These are phyloP conservation scores for Drosophila mulleri DNA, from an alignment of 2,888 invertebrate species.

Conservation along the genomic window DNA sequence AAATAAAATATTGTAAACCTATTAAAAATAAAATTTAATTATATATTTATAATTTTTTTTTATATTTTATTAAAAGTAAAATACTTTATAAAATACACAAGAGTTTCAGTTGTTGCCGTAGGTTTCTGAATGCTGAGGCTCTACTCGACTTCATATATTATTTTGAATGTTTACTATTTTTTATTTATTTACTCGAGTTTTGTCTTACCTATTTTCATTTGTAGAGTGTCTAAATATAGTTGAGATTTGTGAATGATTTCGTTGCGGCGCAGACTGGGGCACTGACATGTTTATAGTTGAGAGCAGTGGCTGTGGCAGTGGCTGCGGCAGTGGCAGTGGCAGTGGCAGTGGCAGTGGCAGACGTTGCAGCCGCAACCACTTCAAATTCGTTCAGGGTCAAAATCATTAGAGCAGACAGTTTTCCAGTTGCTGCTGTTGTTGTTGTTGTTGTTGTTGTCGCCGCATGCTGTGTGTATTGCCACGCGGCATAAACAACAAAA, in stretches of 20 bases:
- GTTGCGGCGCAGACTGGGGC: conserved; percentile 11
- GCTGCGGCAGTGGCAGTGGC: conserved; percentile 20
- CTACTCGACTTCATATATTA: not conserved
- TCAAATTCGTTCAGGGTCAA: conserved; percentile 80
- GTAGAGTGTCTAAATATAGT: conserved; percentile 47
- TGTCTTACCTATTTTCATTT: not conserved
- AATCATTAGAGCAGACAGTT: conserved; percentile 70
- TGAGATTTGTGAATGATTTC: conserved; percentile 12
- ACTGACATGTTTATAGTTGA: conserved; percentile 59
- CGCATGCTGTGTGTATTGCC: conserved; percentile 59
- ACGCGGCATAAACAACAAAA: conserved; percentile 61
- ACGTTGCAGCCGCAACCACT: conserved; percentile 57
- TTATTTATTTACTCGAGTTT: not conserved
- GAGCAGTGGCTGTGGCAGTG: conserved; percentile 14
- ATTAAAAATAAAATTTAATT: too few species aligned
- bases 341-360: conserved; percentile 27
- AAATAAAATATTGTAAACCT: too few species aligned
- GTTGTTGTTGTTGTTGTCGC: conserved; percentile 29
- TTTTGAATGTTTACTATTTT: not conserved
- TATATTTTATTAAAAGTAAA: not conserved
- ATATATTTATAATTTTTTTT: too few species aligned
- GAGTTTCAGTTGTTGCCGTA: too few species aligned
- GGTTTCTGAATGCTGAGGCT: not conserved
- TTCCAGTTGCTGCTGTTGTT: conserved; percentile 18
- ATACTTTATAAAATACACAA: too few species aligned